A percentile compares a stretch with the other conserved stretches of the same genome.
These are phyloP conservation scores for Fulica atra DNA, from an alignment of 2,113 vertebrate genomes.

Conservation along the genomic window DNA sequence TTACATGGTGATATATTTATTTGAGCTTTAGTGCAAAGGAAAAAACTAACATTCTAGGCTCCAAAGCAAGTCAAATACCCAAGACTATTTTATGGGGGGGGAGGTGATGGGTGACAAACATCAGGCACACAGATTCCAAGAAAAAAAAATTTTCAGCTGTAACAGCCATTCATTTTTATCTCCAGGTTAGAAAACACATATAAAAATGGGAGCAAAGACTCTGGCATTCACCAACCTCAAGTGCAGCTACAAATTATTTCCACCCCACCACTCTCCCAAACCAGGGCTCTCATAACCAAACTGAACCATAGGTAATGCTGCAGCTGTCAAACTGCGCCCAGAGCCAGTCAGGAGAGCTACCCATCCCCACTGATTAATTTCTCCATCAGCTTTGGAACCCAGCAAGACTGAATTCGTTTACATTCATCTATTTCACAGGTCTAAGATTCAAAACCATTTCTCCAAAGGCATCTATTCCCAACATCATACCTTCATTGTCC, in stretches of 20 bases:
- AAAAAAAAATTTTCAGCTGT: neutral
- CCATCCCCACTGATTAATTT: accelerated
- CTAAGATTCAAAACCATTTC: neutral
- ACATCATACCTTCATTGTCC: neutral
- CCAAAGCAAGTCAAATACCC: neutral
- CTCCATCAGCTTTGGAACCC: neutral
- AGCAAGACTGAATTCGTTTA: neutral
- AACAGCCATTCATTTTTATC: neutral
- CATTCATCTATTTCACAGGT: neutral
- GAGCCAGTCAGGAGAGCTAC: neutral
- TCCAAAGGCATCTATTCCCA: neutral
- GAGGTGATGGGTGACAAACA: neutral
- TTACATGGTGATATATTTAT: neutral
- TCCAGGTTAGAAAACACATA: neutral
- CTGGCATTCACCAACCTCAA: neutral
- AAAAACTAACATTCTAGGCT: neutral
- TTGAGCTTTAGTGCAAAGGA: constrained; percentile 27
- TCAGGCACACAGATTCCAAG: neutral
- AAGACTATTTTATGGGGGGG: neutral
- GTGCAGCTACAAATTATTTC: neutral
- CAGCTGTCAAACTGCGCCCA: neutral
- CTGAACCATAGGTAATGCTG: neutral
- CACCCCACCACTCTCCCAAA: neutral
- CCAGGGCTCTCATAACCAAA: neutral
- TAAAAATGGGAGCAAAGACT: neutral